Base-by-base conservation (phyloP, 2,888 invertebrate genomes). In the Siphonodentalium dalli region DNA sequence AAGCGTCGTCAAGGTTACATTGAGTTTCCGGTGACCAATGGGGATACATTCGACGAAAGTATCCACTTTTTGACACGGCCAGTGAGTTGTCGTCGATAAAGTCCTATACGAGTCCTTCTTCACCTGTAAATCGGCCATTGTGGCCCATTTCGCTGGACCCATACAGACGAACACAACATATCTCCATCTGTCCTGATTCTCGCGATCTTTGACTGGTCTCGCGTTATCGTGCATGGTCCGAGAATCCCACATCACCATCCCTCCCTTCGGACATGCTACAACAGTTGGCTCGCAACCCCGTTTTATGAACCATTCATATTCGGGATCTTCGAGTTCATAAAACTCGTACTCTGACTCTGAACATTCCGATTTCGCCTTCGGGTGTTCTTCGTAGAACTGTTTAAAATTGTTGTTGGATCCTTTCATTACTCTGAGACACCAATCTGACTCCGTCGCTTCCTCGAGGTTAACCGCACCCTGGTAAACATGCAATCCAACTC, bases 241-340 rank as follows among this genome's bases (percentile, higher is more conserved):
- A 3, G 70, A 70, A 34, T 70, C 70, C 70, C 70, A 70, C 8
- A 70, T 41, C 8, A 69, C 50, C 20, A 71, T 59, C 2, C 69
- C 66, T 4, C 69, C 70, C 28, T 66, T 66, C 2, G 65, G 67
- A 5, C 56, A 58, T 1, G 65, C 53, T 18, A 71, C 54, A n/a
- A 57, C 42, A 7, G 20, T 46, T 13, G 37, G 3, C 37, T 31
- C 23, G 26, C 68, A 67, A 8, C 65, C 63, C 33, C 48, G 44
- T 9, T 47, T 27, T n/a, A 38, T 18, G n/a, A n/a, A n/a, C n/a
- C n/a, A n/a, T n/a, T n/a, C n/a, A n/a, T n/a, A n/a, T n/a, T n/a
- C n/a, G n/a, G n/a, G n/a, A n/a, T n/a, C n/a, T n/a, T n/a, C n/a
- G n/a, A n/a, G n/a, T n/a, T n/a, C n/a, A n/a, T n/a, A n/a, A n/a